Percentiles rank a stretch among this genome's conserved stretches.
Conservation (phyloP, 2,888 invertebrate species). For the Horisme vitalbata region DNA sequence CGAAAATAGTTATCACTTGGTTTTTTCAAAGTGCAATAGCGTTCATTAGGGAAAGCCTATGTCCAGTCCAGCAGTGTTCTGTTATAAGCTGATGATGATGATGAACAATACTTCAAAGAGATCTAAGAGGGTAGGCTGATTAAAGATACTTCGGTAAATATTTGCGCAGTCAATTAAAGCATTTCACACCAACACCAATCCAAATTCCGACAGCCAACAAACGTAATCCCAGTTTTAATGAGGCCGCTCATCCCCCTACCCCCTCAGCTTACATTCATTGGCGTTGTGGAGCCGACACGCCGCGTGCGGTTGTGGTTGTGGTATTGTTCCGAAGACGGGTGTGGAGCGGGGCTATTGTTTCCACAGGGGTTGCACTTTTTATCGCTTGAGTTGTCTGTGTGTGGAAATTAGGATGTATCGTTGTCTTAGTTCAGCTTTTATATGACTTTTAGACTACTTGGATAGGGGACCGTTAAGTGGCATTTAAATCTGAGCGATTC, state of each 20-base stretch:
- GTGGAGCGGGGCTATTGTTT: constrained; percentile 2
- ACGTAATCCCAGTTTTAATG: constrained; percentile 41
- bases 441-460: no score
- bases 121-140: no score
- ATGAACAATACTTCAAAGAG: no score
- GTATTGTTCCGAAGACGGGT: constrained; percentile 8
- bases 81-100: no score
- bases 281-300: constrained; percentile 22
- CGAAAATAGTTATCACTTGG: no score
- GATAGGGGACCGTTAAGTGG: no score
- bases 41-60: no score
- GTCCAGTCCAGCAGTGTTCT: no score
- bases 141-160: constrained; percentile 5
- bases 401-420: constrained; percentile 24
- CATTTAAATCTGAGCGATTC: no score
- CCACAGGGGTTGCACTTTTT: constrained; percentile 23
- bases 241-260: constrained; percentile 29
- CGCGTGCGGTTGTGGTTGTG: constrained; percentile 15
- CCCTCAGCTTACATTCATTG: constrained; percentile 36
- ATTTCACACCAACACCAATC: constrained; percentile 18
- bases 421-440: neutral
- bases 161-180: constrained; percentile 24
- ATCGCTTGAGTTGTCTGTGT: constrained; percentile 21
- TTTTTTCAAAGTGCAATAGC: no score
- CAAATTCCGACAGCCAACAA: constrained; percentile 31